Percentiles rank a stretch among this genome's conserved stretches.
Conservation (phyloP, 1,140 invertebrate species). For the Drosophila aff. region DNA sequence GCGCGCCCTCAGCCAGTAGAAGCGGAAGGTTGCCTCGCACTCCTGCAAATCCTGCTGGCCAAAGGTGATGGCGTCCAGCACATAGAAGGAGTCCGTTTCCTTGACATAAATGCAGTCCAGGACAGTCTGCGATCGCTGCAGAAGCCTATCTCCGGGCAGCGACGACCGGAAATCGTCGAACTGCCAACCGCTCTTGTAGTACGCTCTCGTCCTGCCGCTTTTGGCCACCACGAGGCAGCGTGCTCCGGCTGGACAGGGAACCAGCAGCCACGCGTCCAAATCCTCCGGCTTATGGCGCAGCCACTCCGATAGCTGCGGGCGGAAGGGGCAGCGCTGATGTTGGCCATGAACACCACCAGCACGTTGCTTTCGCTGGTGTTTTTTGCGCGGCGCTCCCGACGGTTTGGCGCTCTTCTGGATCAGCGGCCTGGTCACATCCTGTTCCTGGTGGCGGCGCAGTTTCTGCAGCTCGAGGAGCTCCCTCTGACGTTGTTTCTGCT, state of each 20-base stretch:
- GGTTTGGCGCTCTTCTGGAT: constrained; percentile 1
- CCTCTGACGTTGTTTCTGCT: constrained; percentile 57
- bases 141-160: constrained; percentile 91
- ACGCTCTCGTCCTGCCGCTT: constrained; percentile 90
- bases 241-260: constrained; percentile 93
- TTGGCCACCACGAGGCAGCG: constrained; percentile 91
- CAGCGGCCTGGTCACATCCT: constrained; percentile 49
- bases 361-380: constrained; percentile 23
- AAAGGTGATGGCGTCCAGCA: constrained; percentile 94
- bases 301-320: constrained; percentile 92
- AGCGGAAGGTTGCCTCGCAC: constrained; percentile 88
- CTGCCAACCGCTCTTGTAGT: constrained; percentile 89
- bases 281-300: constrained; percentile 93
- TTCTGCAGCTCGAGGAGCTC: constrained; percentile 57
- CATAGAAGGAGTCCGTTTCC: constrained; percentile 88
- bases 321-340: constrained; percentile 6
- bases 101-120: constrained; percentile 93
- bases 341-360: constrained; percentile 1
- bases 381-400: neutral
- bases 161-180: constrained; percentile 87
- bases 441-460: constrained; percentile 77
- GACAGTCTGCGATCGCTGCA: constrained; percentile 85
- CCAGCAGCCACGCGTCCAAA: constrained; percentile 91
- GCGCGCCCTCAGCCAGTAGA: constrained; percentile 76
- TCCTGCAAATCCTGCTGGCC: constrained; percentile 91